Evolutionary conservation across 1,140 invertebrate species (phyloP).

Genomic region (Sarcophaga peregrina): DNA sequence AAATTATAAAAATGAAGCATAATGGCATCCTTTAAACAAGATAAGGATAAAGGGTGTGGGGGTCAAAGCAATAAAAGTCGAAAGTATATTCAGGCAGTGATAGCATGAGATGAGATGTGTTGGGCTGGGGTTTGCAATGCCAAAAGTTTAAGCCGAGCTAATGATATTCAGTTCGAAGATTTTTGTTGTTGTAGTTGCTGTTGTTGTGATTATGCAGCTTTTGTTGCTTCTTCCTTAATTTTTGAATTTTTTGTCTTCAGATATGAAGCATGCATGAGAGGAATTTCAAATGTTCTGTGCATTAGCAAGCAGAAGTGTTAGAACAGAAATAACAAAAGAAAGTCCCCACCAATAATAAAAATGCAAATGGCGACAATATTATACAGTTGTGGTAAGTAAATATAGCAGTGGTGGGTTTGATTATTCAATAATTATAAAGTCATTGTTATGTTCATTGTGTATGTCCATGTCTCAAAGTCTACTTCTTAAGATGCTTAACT

Average conservation of each 20-base stretch:
- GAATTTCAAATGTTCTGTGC: neutral
- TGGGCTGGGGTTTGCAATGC: neutral
- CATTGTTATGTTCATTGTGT: too few species aligned
- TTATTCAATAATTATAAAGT: too few species aligned
- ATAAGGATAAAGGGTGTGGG: neutral
- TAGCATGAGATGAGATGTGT: neutral
- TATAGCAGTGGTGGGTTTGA: too few species aligned
- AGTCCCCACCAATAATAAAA: neutral
- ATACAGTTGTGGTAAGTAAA: too few species aligned
- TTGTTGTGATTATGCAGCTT: neutral
- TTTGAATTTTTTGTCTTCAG: neutral
- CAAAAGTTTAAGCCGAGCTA: slow-evolving; percentile 13
- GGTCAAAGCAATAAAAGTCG: too few species aligned
- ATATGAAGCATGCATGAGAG: neutral
- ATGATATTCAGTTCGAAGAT: neutral
- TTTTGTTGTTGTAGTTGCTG: neutral
- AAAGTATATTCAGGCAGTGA: neutral
- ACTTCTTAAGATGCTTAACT: too few species aligned
- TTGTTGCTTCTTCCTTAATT: neutral
- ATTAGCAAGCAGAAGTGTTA: neutral
- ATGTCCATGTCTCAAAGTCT: too few species aligned
- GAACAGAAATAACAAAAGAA: neutral
- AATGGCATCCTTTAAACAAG: neutral
- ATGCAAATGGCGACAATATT: too few species aligned
- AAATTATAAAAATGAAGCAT: too few species aligned